Conservation (phyloP, 1,140 invertebrate species). For the Drosophila sechellia region DNA sequence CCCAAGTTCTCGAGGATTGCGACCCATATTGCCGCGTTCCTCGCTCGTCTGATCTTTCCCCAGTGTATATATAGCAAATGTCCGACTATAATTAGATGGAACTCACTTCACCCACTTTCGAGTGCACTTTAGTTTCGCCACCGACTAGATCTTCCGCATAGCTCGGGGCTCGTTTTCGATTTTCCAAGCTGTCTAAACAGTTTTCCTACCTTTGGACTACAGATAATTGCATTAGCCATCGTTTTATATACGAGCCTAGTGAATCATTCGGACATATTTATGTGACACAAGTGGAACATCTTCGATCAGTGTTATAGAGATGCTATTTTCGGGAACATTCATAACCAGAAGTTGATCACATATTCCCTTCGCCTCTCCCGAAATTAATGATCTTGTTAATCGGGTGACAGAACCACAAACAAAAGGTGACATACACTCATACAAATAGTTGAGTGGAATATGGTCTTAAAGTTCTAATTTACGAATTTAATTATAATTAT, state of each 20-base stretch:
- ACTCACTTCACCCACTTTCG: constrained; percentile 62
- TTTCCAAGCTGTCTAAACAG: constrained; percentile 49
- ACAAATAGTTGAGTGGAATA: too few relatives aligned
- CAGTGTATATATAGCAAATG: constrained; percentile 45
- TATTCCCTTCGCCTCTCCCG: constrained; percentile 29
- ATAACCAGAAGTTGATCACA: constrained; percentile 43
- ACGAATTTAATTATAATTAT: too few relatives aligned
- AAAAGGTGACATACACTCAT: constrained; percentile 61
- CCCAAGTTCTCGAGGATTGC: constrained; percentile 22
- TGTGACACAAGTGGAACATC: constrained; percentile 53
- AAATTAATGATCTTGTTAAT: constrained; percentile 75
- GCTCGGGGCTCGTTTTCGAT: constrained; percentile 6
- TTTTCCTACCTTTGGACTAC: constrained; percentile 37
- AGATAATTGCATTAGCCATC: constrained; percentile 26
- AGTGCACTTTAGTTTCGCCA: constrained; percentile 58
- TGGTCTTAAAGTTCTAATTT: too few relatives aligned
- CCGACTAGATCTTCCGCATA: constrained; percentile 67
- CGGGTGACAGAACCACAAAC: constrained; percentile 42
- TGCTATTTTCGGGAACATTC: constrained; percentile 46
- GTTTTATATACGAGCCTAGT: constrained; percentile 1
- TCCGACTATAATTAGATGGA: constrained; percentile 57
- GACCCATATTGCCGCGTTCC: constrained; percentile 55
- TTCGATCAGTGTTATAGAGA: constrained; percentile 47
- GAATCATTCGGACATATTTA: constrained; percentile 49
- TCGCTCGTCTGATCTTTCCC: constrained; percentile 7